Evolutionary conservation across 2,113 vertebrate species (phyloP).

Genomic region (Xerus inauris): DNA sequence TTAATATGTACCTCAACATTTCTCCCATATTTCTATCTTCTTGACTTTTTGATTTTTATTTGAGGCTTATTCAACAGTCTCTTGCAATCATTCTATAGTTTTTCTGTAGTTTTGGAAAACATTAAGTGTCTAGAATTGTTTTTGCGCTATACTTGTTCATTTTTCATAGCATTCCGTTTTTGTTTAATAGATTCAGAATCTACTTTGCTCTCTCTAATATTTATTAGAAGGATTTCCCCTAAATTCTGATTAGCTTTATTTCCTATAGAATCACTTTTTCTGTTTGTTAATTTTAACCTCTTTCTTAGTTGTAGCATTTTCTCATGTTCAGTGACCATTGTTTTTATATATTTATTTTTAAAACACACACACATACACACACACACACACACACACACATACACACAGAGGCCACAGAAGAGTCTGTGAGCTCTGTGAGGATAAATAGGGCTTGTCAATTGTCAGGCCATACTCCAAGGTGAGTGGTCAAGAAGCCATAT

Average conservation of each 20-base stretch:
- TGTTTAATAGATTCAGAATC: not conserved
- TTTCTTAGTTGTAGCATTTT: not conserved
- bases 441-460: too few relatives aligned
- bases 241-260: not conserved
- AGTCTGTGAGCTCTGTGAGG: not conserved
- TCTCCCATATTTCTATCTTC: not conserved
- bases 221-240: not conserved
- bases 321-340: not conserved
- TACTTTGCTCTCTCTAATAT: not conserved
- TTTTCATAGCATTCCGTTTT: not conserved
- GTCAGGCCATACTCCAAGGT: not conserved
- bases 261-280: not conserved
- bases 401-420: not conserved
- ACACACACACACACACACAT: too few relatives aligned
- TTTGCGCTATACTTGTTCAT: not conserved
- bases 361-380: too few relatives aligned
- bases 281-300: not conserved
- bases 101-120: not conserved
- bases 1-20: not conserved
- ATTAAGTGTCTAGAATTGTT: not conserved
- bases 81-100: not conserved
- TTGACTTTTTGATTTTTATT: not conserved
- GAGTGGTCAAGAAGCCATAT: not conserved
- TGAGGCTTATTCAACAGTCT: not conserved
- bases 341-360: not conserved